Percentiles rank a stretch among this genome's conserved stretches.
Evolutionary conservation across 2,113 vertebrate species (phyloP).

Genomic region (Prunella himalayana): DNA sequence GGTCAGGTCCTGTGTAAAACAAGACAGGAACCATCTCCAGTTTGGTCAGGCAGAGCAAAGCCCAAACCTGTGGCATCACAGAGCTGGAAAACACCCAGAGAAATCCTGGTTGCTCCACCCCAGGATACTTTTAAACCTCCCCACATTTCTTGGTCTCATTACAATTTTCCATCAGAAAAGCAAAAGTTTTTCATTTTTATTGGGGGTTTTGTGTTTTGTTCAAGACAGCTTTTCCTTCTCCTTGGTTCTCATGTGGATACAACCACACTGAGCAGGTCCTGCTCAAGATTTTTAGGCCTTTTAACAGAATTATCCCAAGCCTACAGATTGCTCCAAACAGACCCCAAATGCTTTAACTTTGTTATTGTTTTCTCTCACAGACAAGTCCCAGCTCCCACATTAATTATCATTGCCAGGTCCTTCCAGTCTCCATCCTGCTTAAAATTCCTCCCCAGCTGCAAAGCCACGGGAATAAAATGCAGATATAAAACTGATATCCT

Average conservation of each 20-base stretch:
- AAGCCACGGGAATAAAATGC: not conserved
- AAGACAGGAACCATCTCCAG: not conserved
- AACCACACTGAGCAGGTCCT: not conserved
- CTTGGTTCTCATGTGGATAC: not conserved
- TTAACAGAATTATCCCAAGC: not conserved
- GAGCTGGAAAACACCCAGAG: not conserved
- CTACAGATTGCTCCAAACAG: not conserved
- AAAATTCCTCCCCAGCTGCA: not conserved
- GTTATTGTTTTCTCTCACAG: slow-evolving; percentile 3
- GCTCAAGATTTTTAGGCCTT: not conserved
- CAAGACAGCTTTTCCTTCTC: not conserved
- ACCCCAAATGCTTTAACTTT: not conserved
- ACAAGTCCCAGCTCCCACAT: not conserved
- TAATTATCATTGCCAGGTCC: slow-evolving; percentile 2
- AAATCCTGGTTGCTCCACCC: not conserved
- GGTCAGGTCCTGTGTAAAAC: not conserved
- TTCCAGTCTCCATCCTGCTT: not conserved
- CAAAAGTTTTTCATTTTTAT: not conserved
- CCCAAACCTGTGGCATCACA: not conserved
- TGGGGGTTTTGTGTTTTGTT: not conserved
- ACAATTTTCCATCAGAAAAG: not conserved
- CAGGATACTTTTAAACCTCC: not conserved
- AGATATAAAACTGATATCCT: not conserved
- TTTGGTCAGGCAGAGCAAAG: not conserved
- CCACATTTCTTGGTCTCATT: not conserved